Conservation (phyloP, 2,113 vertebrate species). For the Anser cygnoides region DNA sequence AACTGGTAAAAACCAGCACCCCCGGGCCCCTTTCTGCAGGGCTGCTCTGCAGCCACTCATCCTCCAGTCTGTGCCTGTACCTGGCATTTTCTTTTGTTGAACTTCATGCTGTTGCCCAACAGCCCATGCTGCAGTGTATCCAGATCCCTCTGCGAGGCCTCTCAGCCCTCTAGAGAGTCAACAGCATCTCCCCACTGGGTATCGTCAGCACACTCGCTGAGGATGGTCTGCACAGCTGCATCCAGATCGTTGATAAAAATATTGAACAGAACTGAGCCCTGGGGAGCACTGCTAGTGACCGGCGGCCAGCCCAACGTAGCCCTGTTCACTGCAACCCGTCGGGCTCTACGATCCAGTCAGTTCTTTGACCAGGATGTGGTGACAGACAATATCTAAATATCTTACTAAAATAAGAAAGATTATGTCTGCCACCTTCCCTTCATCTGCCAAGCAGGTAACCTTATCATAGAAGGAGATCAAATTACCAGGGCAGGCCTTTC, state of each 20-base stretch:
- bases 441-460: too few species aligned
- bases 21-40: neutral
- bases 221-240: neutral
- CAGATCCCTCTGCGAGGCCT: neutral
- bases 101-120: neutral
- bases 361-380: neutral
- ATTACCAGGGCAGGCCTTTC: neutral
- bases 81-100: neutral
- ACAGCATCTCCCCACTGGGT: neutral
- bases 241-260: neutral
- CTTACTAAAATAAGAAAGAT: neutral
- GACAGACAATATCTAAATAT: neutral
- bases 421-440: neutral
- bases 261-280: neutral
- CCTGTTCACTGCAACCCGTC: neutral
- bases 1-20: neutral
- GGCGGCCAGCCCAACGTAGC: neutral
- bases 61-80: neutral
- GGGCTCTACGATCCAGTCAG: neutral
- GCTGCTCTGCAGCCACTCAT: too few species aligned
- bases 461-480: neutral
- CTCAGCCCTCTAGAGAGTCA: neutral
- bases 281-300: neutral
- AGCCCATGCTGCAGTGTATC: neutral
- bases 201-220: neutral